phyloP scores from a whole-genome alignment of 2,888 invertebrate species.

The Bombyx huttoni region DNA sequence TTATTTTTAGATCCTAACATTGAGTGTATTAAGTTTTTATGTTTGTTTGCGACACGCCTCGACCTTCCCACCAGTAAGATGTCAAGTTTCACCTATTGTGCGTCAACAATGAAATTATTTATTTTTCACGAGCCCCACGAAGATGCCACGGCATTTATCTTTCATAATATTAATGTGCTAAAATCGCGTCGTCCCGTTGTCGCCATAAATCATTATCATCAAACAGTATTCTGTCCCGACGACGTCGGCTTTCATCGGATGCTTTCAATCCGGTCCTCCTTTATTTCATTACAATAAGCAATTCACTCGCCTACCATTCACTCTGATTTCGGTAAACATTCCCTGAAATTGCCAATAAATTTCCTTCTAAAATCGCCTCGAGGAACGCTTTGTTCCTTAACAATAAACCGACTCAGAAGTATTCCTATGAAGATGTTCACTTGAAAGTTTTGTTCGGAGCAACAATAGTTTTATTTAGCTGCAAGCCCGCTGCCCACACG shows the following conservation, averaged over 20 bases:
- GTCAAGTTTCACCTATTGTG: constrained; percentile 20
- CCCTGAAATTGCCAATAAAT: constrained; percentile 68
- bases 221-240: constrained; percentile 41
- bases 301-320: constrained; percentile 65
- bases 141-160: constrained; percentile 55
- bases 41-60: background rate
- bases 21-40: no score
- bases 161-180: constrained; percentile 53
- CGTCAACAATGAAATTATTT: constrained; percentile 17
- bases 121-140: constrained; percentile 33
- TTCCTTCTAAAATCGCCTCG: constrained; percentile 50
- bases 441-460: constrained; percentile 58
- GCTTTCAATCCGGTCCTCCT: constrained; percentile 64
- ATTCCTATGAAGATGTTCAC: constrained; percentile 67
- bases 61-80: constrained; percentile 10
- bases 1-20: no score
- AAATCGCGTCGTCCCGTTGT: constrained; percentile 58
- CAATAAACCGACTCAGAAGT: constrained; percentile 47
- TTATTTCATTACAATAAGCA: constrained; percentile 69
- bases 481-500: constrained; percentile 69
- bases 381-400: constrained; percentile 39
- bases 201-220: constrained; percentile 69
- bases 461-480: constrained; percentile 71
- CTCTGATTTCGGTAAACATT: constrained; percentile 65
- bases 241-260: constrained; percentile 61